Base-by-base conservation (phyloP, 2,888 invertebrate species). In the Ophion ventricosus region DNA sequence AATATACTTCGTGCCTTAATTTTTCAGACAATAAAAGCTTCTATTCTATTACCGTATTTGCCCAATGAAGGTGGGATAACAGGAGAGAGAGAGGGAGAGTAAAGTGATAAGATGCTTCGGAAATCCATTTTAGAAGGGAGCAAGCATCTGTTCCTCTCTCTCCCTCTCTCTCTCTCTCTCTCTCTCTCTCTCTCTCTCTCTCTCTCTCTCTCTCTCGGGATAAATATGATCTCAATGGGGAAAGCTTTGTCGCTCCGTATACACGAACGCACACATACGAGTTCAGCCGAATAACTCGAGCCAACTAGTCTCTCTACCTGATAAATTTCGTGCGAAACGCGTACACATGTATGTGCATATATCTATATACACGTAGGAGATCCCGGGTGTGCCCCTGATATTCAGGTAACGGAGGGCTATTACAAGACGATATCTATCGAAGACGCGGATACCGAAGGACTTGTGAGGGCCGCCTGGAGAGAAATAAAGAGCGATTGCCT, bases 401-500 rank as follows among this genome's bases (percentile, higher is more conserved):
- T 92, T 93, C 93, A 93, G 92, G 93, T 93, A 93, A 92, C 91
- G 92, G 91, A 91, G 91, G 91, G 92, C 93, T 93, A 93, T 93
- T 93, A 93, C 93, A 93, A 91, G 93, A 86, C 93, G 92, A 92
- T 93, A 93, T 93, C 93, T 91, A 93, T 93, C 90, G 92, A 91
- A 88, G 89, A 89, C 90, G 90, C 90, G 90, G 64, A 84, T 78
- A 77, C 64, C 75, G 73, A 64, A 85, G 84, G 84, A 85, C 90
- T 88, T 88, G 90, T 88, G 92, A 93, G 91, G 91, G 92, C 91
- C 93, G 93, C 93, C 93, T 93, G 89, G 93, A 93, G 93, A 92
- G 93, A 93, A 93, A 93, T 93, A 93, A 93, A 93, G 93, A 93
- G 92, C 92, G 93, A 93, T 93, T 93, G 93, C 91, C 89, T 92